These are phyloP conservation scores for Melanostoma mellinum DNA, from an alignment of 2,888 invertebrate genomes.

Conservation along the genomic window DNA sequence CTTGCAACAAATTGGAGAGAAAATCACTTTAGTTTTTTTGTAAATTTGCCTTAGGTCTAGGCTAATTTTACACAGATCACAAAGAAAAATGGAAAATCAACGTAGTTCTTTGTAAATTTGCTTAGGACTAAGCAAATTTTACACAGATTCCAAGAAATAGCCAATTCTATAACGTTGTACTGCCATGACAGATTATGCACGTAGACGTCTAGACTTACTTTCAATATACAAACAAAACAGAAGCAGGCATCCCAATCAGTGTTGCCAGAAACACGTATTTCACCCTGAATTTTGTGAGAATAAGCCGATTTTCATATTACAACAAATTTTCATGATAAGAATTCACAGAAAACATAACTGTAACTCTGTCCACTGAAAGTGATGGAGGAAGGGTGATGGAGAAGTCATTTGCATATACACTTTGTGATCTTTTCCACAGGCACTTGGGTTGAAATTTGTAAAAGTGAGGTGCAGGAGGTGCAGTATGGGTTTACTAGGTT, in stretches of 20 bases:
- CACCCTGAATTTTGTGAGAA: neutral
- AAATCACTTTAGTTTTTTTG: neutral
- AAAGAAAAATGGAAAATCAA: no score
- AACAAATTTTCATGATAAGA: neutral
- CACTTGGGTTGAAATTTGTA: neutral
- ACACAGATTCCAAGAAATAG: no score
- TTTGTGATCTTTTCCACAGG: neutral
- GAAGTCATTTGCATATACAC: neutral
- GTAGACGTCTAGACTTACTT: neutral
- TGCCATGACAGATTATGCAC: no score
- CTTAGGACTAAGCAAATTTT: no score
- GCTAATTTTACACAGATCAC: neutral
- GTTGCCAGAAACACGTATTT: slow-evolving; percentile 1
- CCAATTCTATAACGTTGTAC: no score
- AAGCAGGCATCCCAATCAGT: neutral
- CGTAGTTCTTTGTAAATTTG: no score
- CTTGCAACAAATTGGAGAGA: slow-evolving; percentile 1
- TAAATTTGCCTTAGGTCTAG: neutral
- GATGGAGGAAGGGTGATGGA: neutral
- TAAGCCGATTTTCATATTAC: neutral
- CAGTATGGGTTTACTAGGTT: no score
- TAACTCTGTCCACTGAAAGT: no score
- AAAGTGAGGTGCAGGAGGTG: neutral
- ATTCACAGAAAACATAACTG: neutral
- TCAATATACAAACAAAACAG: neutral